A percentile compares a stretch with the other conserved stretches of the same genome.
Conservation (phyloP, 2,797 vertebrate genomes). For the Thunnus albacares region DNA sequence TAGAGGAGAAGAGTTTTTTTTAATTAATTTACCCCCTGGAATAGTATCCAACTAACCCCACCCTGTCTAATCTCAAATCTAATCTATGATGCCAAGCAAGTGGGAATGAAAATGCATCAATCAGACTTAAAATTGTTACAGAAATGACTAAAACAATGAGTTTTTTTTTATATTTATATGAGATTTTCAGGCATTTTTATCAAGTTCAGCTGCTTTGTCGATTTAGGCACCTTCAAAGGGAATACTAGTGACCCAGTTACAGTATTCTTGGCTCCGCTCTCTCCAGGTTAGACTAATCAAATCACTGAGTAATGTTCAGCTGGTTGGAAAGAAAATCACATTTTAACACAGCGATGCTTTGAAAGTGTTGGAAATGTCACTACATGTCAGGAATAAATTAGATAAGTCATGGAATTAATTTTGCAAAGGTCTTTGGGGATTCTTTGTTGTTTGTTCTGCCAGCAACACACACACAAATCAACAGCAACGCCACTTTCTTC, state of each 20-base stretch:
- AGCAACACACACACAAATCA: neutral
- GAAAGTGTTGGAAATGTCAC: constrained; percentile 15
- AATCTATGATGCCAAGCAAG: no score
- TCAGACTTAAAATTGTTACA: neutral
- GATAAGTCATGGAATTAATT: constrained; percentile 11
- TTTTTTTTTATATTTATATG: neutral
- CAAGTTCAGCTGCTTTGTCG: constrained; percentile 18
- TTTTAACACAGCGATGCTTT: neutral
- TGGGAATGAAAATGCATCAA: no score
- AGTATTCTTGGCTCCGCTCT: constrained; percentile 1
- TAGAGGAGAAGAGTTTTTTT: constrained; percentile 1
- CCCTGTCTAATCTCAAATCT: no score
- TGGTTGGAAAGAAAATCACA: constrained; percentile 27
- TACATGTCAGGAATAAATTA: constrained; percentile 18
- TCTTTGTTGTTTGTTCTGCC: neutral
- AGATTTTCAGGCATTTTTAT: neutral
- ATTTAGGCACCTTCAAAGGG: constrained; percentile 25
- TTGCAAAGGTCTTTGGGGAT: neutral
- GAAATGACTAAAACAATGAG: neutral
- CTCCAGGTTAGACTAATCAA: constrained; percentile 40
- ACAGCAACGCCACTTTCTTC: constrained; percentile 16
- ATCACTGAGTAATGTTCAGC: constrained; percentile 31
- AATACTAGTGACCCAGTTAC: constrained; percentile 42
- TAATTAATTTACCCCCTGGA: neutral
- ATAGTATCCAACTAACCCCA: neutral